Evolutionary conservation across 1,140 invertebrate genomes (phyloP), one percentile per base, ranked within the genome.

Genomic region (Lordiphosa stackelbergi): DNA sequence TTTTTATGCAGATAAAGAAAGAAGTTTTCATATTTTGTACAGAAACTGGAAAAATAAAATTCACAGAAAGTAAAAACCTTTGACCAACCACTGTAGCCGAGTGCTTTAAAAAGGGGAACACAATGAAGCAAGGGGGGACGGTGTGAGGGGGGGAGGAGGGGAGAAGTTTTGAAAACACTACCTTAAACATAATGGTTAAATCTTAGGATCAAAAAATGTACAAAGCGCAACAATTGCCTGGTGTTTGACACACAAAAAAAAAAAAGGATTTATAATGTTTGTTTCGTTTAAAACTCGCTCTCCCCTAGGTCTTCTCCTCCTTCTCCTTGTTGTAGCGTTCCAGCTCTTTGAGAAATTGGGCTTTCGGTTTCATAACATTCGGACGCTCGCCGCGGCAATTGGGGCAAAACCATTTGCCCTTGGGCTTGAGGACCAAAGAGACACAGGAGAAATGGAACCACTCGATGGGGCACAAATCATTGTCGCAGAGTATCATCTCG

Each of bases 391-490:
- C 96, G 3, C 96, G 90, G 87, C 96, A 97, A 81, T 96, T 96
- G 0, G 97, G 97, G 89, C 98, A 99, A 88, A 93, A 99, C 97
- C 98, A 99, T 90, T 98, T 98, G 7, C 98, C 98, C 89, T 99
- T 99, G 0, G 98, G 98, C 88, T 99, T 99, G 0, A 94, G 95
- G n/a, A 93, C 94, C 24, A 99, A 89, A 1, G 94, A 94, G 22
- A 99, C 98, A 89, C 98, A 99, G 0, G 95, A 96, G 89, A 99
- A 99, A 88, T 99, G 98, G 88, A 99, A 99, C 98, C 98, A 99
- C 89, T 99, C 98, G 69, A 99, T 98, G 4, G 97, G 96, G 88
- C 98, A 99, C 64, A 98, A 90, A 77, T 97, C 96, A 89, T 99
- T 99, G 89, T 99, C 98, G 89, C 98, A 99, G 8, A 97, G 93